Conservation (phyloP, 2,797 vertebrate genomes). For the Pyrocephalus nanus region DNA sequence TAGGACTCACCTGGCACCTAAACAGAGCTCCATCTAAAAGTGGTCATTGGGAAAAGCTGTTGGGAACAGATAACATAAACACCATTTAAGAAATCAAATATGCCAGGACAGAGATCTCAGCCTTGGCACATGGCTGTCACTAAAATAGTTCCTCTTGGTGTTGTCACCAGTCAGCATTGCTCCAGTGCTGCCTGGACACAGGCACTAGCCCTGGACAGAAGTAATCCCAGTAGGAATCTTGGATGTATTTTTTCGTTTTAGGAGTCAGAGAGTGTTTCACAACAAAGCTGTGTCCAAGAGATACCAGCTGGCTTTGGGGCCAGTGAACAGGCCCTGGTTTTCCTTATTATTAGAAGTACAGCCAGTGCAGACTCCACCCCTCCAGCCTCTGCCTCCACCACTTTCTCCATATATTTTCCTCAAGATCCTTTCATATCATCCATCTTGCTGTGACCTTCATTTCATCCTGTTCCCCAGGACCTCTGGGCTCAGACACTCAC, state of each 20-base stretch:
- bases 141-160: neutral
- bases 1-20: neutral
- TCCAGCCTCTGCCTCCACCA: neutral
- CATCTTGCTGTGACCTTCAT: neutral
- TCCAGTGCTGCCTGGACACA: neutral
- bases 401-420: neutral
- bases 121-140: neutral
- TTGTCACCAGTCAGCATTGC: neutral
- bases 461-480: neutral
- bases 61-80: neutral
- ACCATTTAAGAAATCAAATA: neutral
- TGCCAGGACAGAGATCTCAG: neutral
- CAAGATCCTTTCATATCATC: neutral
- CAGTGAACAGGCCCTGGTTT: neutral
- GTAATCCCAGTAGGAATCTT: neutral
- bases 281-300: neutral
- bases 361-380: neutral
- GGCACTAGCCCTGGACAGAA: neutral
- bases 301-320: neutral
- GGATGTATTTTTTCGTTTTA: neutral
- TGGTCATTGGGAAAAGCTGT: neutral
- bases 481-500: accelerated
- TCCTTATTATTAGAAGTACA: neutral
- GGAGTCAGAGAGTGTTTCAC: neutral
- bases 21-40: neutral